Evolutionary conservation across 2,888 invertebrate species (phyloP).

Genomic region (Lumbricus terrestris): DNA sequence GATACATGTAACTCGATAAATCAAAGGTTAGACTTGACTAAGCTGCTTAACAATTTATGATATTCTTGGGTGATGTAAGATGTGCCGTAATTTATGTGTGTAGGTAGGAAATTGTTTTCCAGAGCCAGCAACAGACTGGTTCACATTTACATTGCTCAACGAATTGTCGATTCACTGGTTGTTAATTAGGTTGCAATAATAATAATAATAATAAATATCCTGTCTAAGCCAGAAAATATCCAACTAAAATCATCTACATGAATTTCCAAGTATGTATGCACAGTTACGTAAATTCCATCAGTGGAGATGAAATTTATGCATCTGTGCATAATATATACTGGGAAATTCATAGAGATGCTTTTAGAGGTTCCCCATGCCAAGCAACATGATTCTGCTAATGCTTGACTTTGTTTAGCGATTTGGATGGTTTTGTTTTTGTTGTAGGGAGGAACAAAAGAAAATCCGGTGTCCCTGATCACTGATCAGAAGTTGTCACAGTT

Average conservation of each 20-base stretch:
- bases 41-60: no score
- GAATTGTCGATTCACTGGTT: neutral
- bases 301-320: neutral
- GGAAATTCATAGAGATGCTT: neutral
- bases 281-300: no score
- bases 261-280: no score
- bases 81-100: neutral
- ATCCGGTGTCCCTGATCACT: conserved; percentile 65
- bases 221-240: no score
- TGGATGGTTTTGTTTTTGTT: neutral
- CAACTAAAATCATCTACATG: no score
- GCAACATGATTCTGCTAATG: neutral
- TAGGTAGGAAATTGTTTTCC: neutral
- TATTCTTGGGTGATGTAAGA: no score
- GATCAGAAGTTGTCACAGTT: conserved; percentile 68
- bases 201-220: no score
- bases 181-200: neutral
- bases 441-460: conserved; percentile 32
- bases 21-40: no score
- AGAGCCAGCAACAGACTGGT: neutral
- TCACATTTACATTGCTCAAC: neutral
- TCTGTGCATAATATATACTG: neutral
- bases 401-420: neutral
- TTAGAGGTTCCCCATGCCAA: neutral
- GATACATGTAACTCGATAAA: no score